phyloP scores from a whole-genome alignment of 2,888 invertebrate genomes.

The Tachina lurida region DNA sequence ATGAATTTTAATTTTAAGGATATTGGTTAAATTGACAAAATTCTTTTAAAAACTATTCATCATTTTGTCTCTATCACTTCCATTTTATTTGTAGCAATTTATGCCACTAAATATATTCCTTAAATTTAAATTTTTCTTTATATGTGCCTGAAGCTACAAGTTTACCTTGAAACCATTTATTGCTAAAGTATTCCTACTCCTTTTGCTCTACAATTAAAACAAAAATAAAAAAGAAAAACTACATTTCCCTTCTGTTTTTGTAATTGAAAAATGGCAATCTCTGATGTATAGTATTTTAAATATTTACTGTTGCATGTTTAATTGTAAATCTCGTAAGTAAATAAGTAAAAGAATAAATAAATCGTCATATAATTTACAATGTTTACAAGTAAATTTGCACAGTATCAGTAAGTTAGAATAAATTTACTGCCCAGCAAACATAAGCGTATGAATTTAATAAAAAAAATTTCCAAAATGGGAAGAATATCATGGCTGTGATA shows the following conservation, averaged over 20 bases:
- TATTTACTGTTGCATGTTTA: slow-evolving; percentile 44
- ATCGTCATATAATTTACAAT: slow-evolving; percentile 64
- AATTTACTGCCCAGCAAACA: background rate
- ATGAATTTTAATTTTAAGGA: too few species aligned
- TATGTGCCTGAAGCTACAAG: too few species aligned
- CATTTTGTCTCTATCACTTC: too few species aligned
- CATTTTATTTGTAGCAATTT: too few species aligned
- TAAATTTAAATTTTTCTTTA: too few species aligned
- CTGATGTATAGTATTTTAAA: slow-evolving; percentile 28
- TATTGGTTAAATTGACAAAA: too few species aligned
- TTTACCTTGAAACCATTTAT: too few species aligned
- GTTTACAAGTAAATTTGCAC: slow-evolving; percentile 60
- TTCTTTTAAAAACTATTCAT: too few species aligned
- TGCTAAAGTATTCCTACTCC: too few species aligned
- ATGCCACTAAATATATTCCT: too few species aligned
- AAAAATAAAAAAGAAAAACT: background rate
- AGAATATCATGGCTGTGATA: too few species aligned
- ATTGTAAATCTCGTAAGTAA: slow-evolving; percentile 58
- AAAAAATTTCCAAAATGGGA: too few species aligned
- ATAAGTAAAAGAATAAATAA: slow-evolving; percentile 61
- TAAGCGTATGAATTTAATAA: background rate
- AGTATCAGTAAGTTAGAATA: slow-evolving; percentile 40
- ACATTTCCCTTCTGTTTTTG: background rate
- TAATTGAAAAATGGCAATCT: slow-evolving; percentile 27
- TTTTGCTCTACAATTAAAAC: background rate